These are phyloP conservation scores for Actenoides lindsayi DNA, from an alignment of 2,113 vertebrate genomes.

Conservation along the genomic window DNA sequence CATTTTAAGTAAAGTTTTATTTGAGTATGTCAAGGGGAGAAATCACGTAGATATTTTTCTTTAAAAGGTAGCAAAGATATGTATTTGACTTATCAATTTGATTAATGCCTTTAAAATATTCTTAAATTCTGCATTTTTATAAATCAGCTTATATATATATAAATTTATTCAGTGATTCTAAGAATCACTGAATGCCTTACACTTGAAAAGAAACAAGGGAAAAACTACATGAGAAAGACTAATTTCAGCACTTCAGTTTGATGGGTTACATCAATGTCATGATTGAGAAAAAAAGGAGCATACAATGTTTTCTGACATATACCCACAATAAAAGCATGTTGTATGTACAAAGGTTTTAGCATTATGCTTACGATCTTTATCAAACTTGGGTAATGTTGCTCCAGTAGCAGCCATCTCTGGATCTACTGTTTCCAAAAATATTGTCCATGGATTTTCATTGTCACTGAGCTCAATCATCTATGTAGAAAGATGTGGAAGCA, in stretches of 20 bases:
- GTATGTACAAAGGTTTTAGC: not conserved
- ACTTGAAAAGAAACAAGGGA: not conserved
- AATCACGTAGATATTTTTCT: not conserved
- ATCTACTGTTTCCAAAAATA: constrained; percentile 99
- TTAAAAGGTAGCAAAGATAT: not conserved
- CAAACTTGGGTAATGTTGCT: constrained; percentile 97
- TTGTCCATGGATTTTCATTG: constrained; percentile 99
- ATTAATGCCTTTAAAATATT: not conserved
- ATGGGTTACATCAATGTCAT: not conserved
- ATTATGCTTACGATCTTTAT: constrained; percentile 96
- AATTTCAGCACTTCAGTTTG: not conserved
- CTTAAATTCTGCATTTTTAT: not conserved
- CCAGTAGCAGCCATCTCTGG: constrained; percentile 97
- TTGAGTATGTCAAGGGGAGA: not conserved
- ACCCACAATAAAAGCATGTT: not conserved
- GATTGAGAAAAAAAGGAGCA: accelerated
- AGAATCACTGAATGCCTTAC: not conserved
- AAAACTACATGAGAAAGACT: not conserved
- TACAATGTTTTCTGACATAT: not conserved
- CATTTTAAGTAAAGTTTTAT: not conserved
- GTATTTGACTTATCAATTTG: not conserved
- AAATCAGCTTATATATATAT: not conserved
- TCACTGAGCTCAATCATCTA: constrained; percentile 99
- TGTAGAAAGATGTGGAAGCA: not conserved
- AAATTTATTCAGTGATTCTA: not conserved